phyloP scores from a whole-genome alignment of 1,140 invertebrate genomes.

The Thaumatotibia leucotreta region DNA sequence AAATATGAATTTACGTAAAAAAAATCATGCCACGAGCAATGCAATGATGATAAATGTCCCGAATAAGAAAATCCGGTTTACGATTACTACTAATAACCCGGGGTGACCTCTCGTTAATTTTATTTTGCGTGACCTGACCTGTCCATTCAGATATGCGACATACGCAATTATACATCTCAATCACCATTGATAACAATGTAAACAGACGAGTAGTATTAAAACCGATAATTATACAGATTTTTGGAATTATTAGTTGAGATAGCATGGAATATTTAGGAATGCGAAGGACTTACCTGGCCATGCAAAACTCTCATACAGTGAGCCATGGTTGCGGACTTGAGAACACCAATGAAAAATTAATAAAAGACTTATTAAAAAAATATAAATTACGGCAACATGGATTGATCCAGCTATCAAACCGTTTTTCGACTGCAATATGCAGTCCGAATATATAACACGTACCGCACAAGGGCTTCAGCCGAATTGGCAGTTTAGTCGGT shows the following conservation, averaged over 20 bases:
- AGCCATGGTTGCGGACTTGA: conserved; percentile 79
- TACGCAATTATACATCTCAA: conserved; percentile 33
- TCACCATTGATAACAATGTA: conserved; percentile 43
- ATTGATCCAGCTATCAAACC: conserved; percentile 35
- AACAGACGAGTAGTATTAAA: conserved; percentile 32
- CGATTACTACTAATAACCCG: conserved; percentile 24
- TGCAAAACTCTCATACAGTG: conserved; percentile 85
- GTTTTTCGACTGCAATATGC: conserved; percentile 15
- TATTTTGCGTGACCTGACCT: conserved; percentile 47
- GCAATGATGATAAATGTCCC: not conserved
- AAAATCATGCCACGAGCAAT: conserved; percentile 1
- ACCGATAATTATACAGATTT: not conserved
- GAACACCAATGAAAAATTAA: conserved; percentile 40
- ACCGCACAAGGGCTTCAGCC: conserved; percentile 35
- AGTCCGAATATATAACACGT: conserved; percentile 24
- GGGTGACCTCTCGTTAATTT: conserved; percentile 38
- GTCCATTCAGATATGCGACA: conserved; percentile 40
- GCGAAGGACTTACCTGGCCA: conserved; percentile 79
- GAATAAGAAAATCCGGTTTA: conserved; percentile 19
- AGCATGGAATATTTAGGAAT: conserved; percentile 34
- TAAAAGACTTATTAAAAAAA: conserved; percentile 35
- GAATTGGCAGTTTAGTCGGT: conserved; percentile 43
- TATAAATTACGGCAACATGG: conserved; percentile 58
- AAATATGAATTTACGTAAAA: conserved; percentile 22
- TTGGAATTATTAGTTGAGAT: conserved; percentile 18